Evolutionary conservation across 2,113 vertebrate species (phyloP).

Genomic region (Tricholaema leucomelas): DNA sequence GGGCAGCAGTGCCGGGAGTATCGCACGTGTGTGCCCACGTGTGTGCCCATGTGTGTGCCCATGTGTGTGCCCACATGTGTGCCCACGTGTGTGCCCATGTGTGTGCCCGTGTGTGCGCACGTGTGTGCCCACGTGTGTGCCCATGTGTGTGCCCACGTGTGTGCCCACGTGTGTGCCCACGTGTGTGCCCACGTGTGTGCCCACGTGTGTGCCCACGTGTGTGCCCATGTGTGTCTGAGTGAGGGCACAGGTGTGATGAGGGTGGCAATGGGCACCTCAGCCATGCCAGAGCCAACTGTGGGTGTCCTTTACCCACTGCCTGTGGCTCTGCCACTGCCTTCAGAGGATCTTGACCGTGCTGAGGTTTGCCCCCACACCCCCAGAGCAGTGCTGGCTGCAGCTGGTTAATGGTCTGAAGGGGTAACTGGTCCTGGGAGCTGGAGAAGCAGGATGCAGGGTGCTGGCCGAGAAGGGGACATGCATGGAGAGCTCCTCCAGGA

Average conservation of each 20-base stretch:
- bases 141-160: not conserved
- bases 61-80: too few relatives aligned
- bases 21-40: not conserved
- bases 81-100: too few relatives aligned
- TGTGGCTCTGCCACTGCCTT: fast-evolving
- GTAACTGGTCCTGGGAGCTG: not conserved
- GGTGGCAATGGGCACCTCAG: fast-evolving
- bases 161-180: not conserved
- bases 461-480: fast-evolving
- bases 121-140: too few relatives aligned
- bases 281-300: fast-evolving
- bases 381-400: fast-evolving
- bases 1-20: not conserved
- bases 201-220: too few relatives aligned
- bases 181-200: not conserved
- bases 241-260: fast-evolving
- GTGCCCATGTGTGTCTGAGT: fast-evolving
- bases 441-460: too few relatives aligned
- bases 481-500: not conserved
- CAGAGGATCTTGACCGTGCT: fast-evolving
- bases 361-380: not conserved
- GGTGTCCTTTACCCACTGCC: fast-evolving
- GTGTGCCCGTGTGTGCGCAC: too few relatives aligned
- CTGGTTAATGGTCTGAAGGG: fast-evolving
- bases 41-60: too few relatives aligned